Evolutionary conservation across 1,140 invertebrate genomes (phyloP).

Genomic region (Ylistrum balloti): DNA sequence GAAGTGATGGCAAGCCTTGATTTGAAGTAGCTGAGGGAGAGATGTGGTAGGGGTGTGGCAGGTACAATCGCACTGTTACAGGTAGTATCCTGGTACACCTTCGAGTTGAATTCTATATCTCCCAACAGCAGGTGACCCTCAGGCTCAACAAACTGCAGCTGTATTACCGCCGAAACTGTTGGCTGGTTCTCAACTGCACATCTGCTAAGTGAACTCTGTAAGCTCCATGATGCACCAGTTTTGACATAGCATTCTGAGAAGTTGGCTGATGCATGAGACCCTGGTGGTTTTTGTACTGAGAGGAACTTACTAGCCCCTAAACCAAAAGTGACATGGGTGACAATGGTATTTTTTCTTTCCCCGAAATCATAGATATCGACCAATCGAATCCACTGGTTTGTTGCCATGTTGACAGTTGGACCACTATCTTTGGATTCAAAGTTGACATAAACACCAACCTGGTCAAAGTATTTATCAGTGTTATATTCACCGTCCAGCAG

Average conservation of each 20-base stretch:
- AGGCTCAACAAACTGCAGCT: conserved; percentile 52
- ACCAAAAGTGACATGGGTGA: neutral
- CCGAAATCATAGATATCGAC: neutral
- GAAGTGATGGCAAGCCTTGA: neutral
- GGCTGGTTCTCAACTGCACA: neutral
- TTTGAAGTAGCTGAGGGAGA: conserved; percentile 10
- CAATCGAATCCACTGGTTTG: neutral
- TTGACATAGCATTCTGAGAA: conserved; percentile 9
- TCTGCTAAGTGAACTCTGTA: neutral
- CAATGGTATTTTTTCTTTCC: neutral
- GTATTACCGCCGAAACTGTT: neutral
- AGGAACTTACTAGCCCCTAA: neutral
- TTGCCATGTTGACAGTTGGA: neutral
- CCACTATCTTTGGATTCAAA: neutral
- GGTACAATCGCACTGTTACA: neutral
- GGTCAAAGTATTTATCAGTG: conserved; percentile 58
- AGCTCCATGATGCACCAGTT: neutral
- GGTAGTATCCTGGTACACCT: neutral
- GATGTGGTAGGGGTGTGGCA: neutral
- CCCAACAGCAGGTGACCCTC: conserved; percentile 56
- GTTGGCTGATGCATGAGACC: neutral
- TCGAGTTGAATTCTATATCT: conserved; percentile 59
- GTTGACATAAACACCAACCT: conserved; percentile 61
- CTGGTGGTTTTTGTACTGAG: conserved; percentile 26
- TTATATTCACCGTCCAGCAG: conserved; percentile 54